Percentiles rank a stretch among this genome's conserved stretches.
phyloP scores from a whole-genome alignment of 2,888 invertebrate genomes.

The Rhodophaea formosa region DNA sequence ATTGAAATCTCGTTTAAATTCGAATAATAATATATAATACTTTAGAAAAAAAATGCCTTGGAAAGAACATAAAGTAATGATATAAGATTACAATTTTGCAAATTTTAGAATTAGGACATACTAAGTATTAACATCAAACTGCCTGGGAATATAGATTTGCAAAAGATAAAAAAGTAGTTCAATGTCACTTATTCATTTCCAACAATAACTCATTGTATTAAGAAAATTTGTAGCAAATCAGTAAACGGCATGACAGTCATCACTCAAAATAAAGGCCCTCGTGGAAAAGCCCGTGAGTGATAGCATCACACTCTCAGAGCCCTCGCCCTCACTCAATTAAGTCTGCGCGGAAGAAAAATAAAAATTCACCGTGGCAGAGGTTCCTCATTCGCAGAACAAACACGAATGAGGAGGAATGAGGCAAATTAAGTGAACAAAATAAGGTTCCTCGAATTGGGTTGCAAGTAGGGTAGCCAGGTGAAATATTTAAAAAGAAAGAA shows the following conservation, averaged over 20 bases:
- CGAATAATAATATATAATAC: too few relatives aligned
- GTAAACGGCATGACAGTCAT: neutral
- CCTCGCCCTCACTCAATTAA: slow-evolving; percentile 62
- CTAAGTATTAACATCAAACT: too few relatives aligned
- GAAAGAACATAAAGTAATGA: too few relatives aligned
- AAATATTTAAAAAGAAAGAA: too few relatives aligned
- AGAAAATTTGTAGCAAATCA: neutral
- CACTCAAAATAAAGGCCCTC: slow-evolving; percentile 7
- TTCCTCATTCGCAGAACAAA: slow-evolving; percentile 69
- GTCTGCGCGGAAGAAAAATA: slow-evolving; percentile 61
- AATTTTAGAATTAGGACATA: too few relatives aligned
- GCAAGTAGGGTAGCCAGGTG: slow-evolving; percentile 31
- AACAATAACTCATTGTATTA: too few relatives aligned
- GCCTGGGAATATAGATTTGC: too few relatives aligned
- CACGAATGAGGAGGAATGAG: slow-evolving; percentile 72
- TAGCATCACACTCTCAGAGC: slow-evolving; percentile 9
- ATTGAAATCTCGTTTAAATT: too few relatives aligned
- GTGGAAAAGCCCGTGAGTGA: slow-evolving; percentile 7
- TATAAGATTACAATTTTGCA: too few relatives aligned
- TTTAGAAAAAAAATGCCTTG: too few relatives aligned
- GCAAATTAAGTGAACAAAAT: slow-evolving; percentile 78
- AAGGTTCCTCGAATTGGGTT: slow-evolving; percentile 70
- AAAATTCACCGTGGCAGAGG: slow-evolving; percentile 49
- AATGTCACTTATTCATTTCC: too few relatives aligned
- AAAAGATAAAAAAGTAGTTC: too few relatives aligned